Base-by-base conservation (phyloP, 35 echinoderm and acorn worm genomes). In the Apostichopus japonicus region DNA sequence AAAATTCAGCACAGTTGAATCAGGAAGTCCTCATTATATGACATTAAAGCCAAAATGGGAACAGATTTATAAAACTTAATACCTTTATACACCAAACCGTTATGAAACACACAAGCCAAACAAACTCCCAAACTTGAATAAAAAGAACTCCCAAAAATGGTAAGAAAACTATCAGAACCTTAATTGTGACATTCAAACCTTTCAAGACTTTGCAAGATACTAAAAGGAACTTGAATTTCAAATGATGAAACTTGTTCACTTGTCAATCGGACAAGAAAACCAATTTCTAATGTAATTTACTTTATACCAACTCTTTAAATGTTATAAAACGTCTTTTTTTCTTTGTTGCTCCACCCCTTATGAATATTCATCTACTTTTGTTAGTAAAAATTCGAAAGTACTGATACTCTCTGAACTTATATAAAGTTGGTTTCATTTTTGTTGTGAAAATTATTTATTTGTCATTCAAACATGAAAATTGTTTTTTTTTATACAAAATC, bases 361-460 rank as follows among this genome's bases (percentile, higher is more conserved):
- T 73, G 71, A 73, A 73, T 73, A 73, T 73, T 73, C 71, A 73
- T n/a, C 17, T 75, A 75, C 6, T 75, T 75, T 75, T 75, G n/a
- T 16, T 22, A 73, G 70, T 73, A 73, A 73, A 73, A 73, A 16
- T 19, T 17, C n/a, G 16, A 73, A 73, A 73, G 70, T 73, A 73
- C 70, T 73, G 16, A 73, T 73, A 73, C 70, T 22, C 70, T 73
- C 70, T 73, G 70, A 73, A 73, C 70, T 22, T 16, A 16, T 73
- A 73, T 44, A 44, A 44, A 44, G 16, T 6, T 73, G 13, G 70
- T 22, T 22, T 22, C n/a, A 1, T 16, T 17, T 73, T 75, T 75
- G 1, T 21, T 75, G 17, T 75, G 16, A 75, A 75, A 75, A 21
- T 75, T 14, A 19, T 7, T 75, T 75, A 7, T 75, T 75, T 75